Percentiles rank a stretch among this genome's conserved stretches.
Conservation (phyloP, 2,797 vertebrate genomes). For the Graptemys geographica region DNA sequence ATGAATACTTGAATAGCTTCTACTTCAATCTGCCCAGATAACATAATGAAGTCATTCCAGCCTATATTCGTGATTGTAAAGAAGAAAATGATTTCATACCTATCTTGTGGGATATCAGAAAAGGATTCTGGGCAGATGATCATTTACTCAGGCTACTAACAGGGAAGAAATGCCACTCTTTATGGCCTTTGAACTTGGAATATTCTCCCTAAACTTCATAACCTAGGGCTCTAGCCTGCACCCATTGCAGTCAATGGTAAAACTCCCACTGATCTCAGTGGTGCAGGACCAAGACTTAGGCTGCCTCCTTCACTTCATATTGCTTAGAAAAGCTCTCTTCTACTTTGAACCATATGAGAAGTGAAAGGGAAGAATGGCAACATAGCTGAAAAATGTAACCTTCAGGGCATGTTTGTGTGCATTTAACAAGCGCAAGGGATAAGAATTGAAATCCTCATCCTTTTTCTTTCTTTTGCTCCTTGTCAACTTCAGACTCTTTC, state of each 20-base stretch:
- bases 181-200: accelerated
- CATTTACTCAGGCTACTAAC: not conserved
- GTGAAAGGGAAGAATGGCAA: not conserved
- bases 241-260: not conserved
- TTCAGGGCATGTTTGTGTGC: not conserved
- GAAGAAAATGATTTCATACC: too few species aligned
- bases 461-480: too few species aligned
- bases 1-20: not conserved
- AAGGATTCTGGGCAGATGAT: too few species aligned
- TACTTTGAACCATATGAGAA: not conserved
- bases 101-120: too few species aligned
- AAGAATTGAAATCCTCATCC: too few species aligned
- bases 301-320: not conserved
- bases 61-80: not conserved
- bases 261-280: too few species aligned
- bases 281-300: not conserved
- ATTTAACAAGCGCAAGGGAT: too few species aligned
- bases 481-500: too few species aligned
- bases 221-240: not conserved
- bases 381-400: not conserved
- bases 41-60: not conserved
- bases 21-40: not conserved
- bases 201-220: not conserved
- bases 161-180: not conserved
- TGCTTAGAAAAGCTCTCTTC: not conserved